Base-by-base conservation (phyloP, 2,888 invertebrate genomes). In the Andrena dorsata region DNA sequence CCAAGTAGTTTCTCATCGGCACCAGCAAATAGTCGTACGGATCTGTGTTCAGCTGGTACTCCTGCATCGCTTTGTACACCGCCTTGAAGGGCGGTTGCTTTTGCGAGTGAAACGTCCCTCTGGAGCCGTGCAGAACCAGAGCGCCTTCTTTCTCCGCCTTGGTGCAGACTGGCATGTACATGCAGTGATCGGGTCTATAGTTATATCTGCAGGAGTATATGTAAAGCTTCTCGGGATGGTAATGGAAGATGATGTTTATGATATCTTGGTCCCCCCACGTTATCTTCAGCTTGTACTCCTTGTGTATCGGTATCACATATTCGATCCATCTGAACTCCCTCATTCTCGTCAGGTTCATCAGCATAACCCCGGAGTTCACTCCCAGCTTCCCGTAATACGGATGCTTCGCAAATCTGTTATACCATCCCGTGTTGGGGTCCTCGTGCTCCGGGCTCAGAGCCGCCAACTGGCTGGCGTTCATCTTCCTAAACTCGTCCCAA, bases 241-340 rank as follows among this genome's bases (percentile, higher is more conserved):
- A 97, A 93, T 97, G 97, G 92, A 98, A 98, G 92, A 98, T 97
- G 91, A 98, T 97, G 92, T 98, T 98, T 89, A 98, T 97, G 89
- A 98, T 96, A 95, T 99, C 99, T 95, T 99, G 99, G 94, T 99
- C 99, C n/a, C 99, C 99, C 98, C 98, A 99, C 0, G 98, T 98
- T 82, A 99, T 97, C 90, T 97, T 96, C 16, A 97, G 93, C 92
- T 97, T 97, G 94, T 98, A 99, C 92, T 97, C 96, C 86, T 97
- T 96, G 94, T 98, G 97, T 87, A 98, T 97, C 3, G 98, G 97
- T 84, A 97, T 95, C 35, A 98, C 96, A 92, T 97, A 97, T 81
- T 97, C 95, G 79, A 96, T 96, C 98, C 99, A 99, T 32, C 96
- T 95, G 90, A 98, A 98, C 35, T 95, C 94, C 81, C 98, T 95